Evolutionary conservation across 2,113 vertebrate species (phyloP), one percentile per base, ranked within the genome.

Genomic region (Accipiter cooperii): DNA sequence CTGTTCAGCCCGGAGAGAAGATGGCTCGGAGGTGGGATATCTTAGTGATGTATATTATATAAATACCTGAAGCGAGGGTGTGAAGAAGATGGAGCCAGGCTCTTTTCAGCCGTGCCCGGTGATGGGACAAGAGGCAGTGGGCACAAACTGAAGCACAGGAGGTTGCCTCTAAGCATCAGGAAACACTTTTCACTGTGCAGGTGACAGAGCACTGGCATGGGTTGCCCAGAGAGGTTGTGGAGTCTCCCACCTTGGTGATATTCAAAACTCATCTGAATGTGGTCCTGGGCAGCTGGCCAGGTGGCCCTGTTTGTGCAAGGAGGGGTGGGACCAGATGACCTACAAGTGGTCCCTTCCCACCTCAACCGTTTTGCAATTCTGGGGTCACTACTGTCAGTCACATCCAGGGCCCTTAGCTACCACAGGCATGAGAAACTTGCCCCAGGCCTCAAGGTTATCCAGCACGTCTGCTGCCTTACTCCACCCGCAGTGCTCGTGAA

Each of bases 21-120:
- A 3, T 0, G 3, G 21, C 21, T 54, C 1, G 5, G 57, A 38
- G 7, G 8, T 26, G 18, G 29, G 7, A 8, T 60, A 42, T 61
- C 19, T 42, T 61, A 38, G 5, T 7, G 3, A 26, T 24, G 16
- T 31, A 18, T 71, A 22, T 52, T 31, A 24, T 71, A 22, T 52
- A 34, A 73, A 60, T 17, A 42, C 29, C n/a, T 40, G 55, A 40
- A 34, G 28, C 26, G 16, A 49, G 20, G 38, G 13, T 65, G 24
- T 28, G 31, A 52, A 79, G 76, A 28, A n/a, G 31, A 44, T 4
- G 18, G 49, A 80, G 38, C 24, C 31, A n/a, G 25, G 38, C 7
- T 9, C 6, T 65, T 42, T 42, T 54, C 31, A 54, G 38, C 11
- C 38, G 18, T 80, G 38, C 38, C 13, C 38, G 18, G 60, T 28